phyloP scores from a whole-genome alignment of 2,797 vertebrate species.

The Spheniscus humboldti region DNA sequence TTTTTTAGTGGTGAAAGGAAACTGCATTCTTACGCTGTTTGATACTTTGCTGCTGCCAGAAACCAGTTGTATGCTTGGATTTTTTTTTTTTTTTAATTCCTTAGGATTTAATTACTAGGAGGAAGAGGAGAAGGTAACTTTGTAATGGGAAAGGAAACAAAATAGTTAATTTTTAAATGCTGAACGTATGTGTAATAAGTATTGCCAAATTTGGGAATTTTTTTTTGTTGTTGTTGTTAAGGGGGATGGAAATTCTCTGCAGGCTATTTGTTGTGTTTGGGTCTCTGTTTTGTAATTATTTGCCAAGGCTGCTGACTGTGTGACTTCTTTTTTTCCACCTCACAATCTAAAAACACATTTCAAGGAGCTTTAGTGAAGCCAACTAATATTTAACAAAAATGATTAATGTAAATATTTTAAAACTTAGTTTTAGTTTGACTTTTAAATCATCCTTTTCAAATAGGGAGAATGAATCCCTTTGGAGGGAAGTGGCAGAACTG shows the following conservation, averaged over 20 bases:
- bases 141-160: neutral
- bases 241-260: neutral
- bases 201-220: neutral
- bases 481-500: slow-evolving; percentile 92
- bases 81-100: neutral
- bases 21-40: neutral
- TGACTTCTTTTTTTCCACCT: neutral
- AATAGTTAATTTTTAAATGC: neutral
- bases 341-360: neutral
- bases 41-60: neutral
- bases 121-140: neutral
- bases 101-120: neutral
- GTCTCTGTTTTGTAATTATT: neutral
- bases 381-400: neutral
- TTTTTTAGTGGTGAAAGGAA: neutral
- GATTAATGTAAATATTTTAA: neutral
- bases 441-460: slow-evolving; percentile 13
- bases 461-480: slow-evolving; percentile 94
- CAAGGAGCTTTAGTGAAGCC: neutral
- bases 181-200: neutral
- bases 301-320: neutral
- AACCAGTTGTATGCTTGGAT: neutral
- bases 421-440: neutral
- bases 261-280: neutral
- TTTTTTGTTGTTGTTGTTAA: neutral